Percentiles rank a stretch among this genome's conserved stretches.
phyloP scores from a whole-genome alignment of 2,113 vertebrate genomes.

The Ginglymostoma cirratum region DNA sequence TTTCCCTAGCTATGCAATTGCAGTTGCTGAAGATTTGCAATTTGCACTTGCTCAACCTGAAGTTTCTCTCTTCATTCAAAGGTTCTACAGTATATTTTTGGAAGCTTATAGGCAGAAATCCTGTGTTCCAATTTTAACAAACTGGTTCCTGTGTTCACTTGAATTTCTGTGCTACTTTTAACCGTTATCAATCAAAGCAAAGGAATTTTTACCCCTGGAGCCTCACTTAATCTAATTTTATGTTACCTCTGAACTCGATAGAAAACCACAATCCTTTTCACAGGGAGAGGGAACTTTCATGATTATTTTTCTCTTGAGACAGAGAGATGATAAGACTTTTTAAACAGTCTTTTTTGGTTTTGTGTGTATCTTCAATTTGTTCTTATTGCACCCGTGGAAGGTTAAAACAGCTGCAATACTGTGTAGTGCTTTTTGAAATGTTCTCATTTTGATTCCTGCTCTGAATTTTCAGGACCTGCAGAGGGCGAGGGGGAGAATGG shows the following conservation, averaged over 20 bases:
- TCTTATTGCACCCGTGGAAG: background rate
- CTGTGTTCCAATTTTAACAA: background rate
- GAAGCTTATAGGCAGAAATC: background rate
- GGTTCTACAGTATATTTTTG: background rate
- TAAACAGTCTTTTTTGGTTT: background rate
- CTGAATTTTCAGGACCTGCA: background rate
- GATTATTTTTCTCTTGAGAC: background rate
- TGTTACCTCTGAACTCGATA: background rate
- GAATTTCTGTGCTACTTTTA: constrained; percentile 18
- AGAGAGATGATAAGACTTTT: background rate
- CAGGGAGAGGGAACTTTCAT: background rate
- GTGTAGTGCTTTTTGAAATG: background rate
- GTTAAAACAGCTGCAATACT: background rate
- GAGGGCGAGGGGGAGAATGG: background rate
- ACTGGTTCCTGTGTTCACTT: background rate
- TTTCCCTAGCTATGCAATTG: background rate
- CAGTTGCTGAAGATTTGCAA: background rate
- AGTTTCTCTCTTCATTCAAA: background rate
- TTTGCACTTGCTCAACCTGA: background rate
- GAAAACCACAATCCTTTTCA: constrained; percentile 2
- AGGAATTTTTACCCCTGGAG: background rate
- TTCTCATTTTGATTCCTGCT: background rate
- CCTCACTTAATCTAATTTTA: background rate
- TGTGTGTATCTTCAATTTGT: background rate
- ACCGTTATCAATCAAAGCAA: background rate